Evolutionary conservation across 1,140 invertebrate genomes (phyloP), one percentile per base, ranked within the genome.

Genomic region (Anoplolepis gracilipes): DNA sequence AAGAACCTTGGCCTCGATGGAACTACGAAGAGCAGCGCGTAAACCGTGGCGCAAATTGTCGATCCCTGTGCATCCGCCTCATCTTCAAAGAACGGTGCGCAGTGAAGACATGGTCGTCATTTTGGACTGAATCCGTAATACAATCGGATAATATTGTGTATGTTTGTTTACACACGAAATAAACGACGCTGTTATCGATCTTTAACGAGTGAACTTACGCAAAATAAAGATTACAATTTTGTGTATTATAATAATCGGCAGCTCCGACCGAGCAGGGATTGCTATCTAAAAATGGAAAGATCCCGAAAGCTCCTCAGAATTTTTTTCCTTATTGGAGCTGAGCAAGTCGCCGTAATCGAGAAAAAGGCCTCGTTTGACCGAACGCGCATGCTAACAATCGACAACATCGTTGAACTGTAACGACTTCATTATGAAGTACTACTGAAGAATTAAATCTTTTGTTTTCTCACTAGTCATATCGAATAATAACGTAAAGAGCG

Each of bases 11-110:
- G 97, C 97, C 72, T 96, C 96, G 81, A 95, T 97, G 81, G 98
- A 99, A 93, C 95, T 99, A 91, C 96, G 98, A 92, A 96, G 98
- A 91, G 97, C 98, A 49, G 98, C 98, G 30, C 97, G 98, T 67
- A 98, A 98, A 92, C 98, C 98, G 7, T 99, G 98, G 98, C 96
- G 97, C 91, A 96, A 96, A 93, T 94, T 97, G 91, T 95, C 95
- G 84, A 91, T 93, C 8, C 95, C 95, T 77, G 91, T 93, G 57
- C 92, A 94, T 78, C 94, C 95, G 49, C 91, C 93, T 64, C 91
- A 91, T 87, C 76, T 90, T 67, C 93, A 92, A 62, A 91, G 92
- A 90, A 86, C 93, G 57, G 88, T 92, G 49, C 93, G 93, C 81
- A 94, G 94, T 84, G 95, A 95, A 88, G 95, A 95, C 92, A 96